Evolutionary conservation across 2,797 vertebrate species (phyloP), one percentile per base, ranked within the genome.

Genomic region (Podargus strigoides): DNA sequence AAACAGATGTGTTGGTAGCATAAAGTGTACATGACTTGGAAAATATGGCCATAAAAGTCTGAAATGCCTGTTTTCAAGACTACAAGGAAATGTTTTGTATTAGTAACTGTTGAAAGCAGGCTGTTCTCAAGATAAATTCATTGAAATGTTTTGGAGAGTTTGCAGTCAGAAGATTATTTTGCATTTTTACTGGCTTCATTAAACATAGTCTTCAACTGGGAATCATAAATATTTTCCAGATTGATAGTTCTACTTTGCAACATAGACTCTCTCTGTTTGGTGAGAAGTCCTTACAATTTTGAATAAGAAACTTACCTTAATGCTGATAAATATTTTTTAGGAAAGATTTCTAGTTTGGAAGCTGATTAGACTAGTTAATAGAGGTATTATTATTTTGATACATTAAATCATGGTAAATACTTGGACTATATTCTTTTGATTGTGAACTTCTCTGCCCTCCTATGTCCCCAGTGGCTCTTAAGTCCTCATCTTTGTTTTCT

Each of bases 401-500:
- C 23, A 17, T 42, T 42, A 62, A 58, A 53, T 42, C 11, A 4
- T 34, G 4, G 12, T 37, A 42, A 34, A 5, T 58, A 30, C 4
- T 26, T 62, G 26, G 19, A 37, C 14, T 22, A 2, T 12, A 14
- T 20, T 47, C 3, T 74, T 89, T 36, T 30, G 37, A 24, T 24
- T 49, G 6, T 1, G 0, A 20, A 37, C 24, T 34, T 10, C 14
- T 28, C n/a, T n/a, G n/a, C n/a, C n/a, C n/a, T n/a, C n/a, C n/a
- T n/a, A n/a, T n/a, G n/a, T n/a, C n/a, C n/a, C n/a, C n/a, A n/a
- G n/a, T n/a, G n/a, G n/a, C n/a, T n/a, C n/a, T n/a, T 7, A n/a
- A 60, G 26, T 55, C 19, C 6, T 41, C 14, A 20, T 34, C 21
- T 75, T 72, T 44, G 18, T 70, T 90, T 66, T 18, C 16, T 73